Evolutionary conservation across 2,888 invertebrate species (phyloP), one percentile per base, ranked within the genome.

Genomic region (Andrena trimmerana): DNA sequence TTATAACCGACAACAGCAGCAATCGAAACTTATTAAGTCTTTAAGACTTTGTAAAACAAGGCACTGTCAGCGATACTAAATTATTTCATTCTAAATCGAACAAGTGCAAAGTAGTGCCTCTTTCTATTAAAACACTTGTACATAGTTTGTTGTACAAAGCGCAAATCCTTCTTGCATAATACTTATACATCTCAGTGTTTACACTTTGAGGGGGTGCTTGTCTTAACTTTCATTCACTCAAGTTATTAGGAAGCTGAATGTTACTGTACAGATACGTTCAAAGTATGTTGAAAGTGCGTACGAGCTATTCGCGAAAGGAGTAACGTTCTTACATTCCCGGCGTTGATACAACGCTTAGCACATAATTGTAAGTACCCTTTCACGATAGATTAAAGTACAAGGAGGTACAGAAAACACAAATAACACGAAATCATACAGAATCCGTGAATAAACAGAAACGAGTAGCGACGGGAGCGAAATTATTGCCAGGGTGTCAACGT

Each of bases 401-500:
- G 2, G 20, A 27, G 1, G 27, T 7, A 54, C 4, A 4, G 27
- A 50, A 60, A 66, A 59, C 24, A 2, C 10, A 54, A 20, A 33
- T n/a, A 76, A 81, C 52, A 31, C 4, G 24, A 72, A 72, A 71
- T 42, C 4, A 33, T 20, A 57, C 8, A n/a, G 50, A 10, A 48
- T 57, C 6, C 2, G 4, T 42, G 10, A 42, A 60, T 20, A n/a
- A 33, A 62, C 24, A 8, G 10, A 52, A 27, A n/a, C 16, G 1
- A 20, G 60, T 1, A 5, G 8, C 13, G 16, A 8, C 60, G 52
- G 10, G 29, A 67, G 48, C 36, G n/a, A 33, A 50, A 65, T 63
- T 72, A 31, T 71, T 65, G 62, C 29, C 76, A 52, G n/a, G 59
- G 57, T 77, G 71, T 86, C 69, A 78, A 86, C 24, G 52, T 80